A percentile compares a stretch with the other conserved stretches of the same genome.
These are phyloP conservation scores for Acanthornis magna DNA, from an alignment of 2,797 vertebrate genomes.

Conservation along the genomic window DNA sequence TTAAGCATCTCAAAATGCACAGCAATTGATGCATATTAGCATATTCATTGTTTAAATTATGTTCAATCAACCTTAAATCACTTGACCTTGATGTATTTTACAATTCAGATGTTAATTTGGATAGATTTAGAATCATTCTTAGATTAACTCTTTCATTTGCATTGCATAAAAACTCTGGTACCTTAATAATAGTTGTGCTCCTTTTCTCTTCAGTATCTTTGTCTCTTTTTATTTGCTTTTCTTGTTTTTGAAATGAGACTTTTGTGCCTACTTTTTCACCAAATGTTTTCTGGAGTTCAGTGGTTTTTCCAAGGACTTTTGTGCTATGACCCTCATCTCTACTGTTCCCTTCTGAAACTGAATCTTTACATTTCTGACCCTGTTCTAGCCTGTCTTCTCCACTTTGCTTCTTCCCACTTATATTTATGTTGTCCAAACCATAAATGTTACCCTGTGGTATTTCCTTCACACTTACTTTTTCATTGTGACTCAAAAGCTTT, in stretches of 20 bases:
- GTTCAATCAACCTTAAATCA: slow-evolving; percentile 37
- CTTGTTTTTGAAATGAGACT: neutral
- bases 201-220: neutral
- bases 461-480: neutral
- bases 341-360: neutral
- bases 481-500: neutral
- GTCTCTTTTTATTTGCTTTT: neutral
- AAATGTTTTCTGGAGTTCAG: neutral
- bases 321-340: neutral
- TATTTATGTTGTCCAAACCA: neutral
- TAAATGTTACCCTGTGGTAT: neutral
- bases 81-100: neutral
- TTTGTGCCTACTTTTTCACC: neutral
- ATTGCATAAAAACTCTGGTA: neutral
- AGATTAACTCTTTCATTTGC: slow-evolving; percentile 1
- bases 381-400: neutral
- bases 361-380: neutral
- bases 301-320: neutral
- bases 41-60: neutral
- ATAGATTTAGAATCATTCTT: neutral
- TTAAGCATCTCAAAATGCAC: neutral
- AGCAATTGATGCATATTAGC: neutral
- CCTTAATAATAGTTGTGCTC: neutral
- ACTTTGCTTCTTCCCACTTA: neutral
- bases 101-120: slow-evolving; percentile 4